Evolutionary conservation across 2,113 vertebrate genomes (phyloP).

Genomic region (Rhabdomys dilectus): DNA sequence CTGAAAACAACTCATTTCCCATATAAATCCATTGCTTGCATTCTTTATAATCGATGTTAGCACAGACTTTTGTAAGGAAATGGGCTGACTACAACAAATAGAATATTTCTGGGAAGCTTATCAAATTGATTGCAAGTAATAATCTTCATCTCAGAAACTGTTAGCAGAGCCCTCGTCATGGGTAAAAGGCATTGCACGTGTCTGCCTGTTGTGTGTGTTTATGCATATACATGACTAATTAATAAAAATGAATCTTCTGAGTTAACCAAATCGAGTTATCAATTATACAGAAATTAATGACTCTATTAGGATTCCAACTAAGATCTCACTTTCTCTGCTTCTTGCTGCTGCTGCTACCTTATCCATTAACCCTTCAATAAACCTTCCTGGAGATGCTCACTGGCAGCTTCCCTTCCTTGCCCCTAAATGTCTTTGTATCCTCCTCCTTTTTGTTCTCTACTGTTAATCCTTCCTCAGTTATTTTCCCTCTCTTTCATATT

Average conservation of each 20-base stretch:
- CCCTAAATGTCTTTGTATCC: not conserved
- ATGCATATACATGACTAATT: constrained; percentile 52
- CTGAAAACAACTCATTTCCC: not conserved
- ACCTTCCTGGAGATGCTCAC: rapidly evolving
- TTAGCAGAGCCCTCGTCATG: not conserved
- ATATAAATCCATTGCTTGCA: not conserved
- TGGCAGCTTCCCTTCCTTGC: not conserved
- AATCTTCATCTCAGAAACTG: not conserved
- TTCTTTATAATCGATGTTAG: not conserved
- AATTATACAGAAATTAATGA: constrained; percentile 74
- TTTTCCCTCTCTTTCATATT: not conserved
- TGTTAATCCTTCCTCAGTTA: not conserved
- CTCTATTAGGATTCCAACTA: constrained; percentile 67
- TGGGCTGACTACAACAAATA: not conserved
- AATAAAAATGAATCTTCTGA: constrained; percentile 63
- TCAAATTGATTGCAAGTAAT: not conserved
- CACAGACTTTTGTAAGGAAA: constrained; percentile 37
- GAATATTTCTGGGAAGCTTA: not conserved
- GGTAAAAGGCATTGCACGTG: not conserved
- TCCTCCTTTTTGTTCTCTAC: not conserved
- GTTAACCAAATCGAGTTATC: constrained; percentile 67
- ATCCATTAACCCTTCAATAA: constrained; percentile 48
- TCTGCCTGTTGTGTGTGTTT: constrained; percentile 34
- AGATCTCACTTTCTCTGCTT: constrained; percentile 46
- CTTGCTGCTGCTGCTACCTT: not conserved